Conservation (phyloP, 2,113 vertebrate species). For the Blennius ocellaris region DNA sequence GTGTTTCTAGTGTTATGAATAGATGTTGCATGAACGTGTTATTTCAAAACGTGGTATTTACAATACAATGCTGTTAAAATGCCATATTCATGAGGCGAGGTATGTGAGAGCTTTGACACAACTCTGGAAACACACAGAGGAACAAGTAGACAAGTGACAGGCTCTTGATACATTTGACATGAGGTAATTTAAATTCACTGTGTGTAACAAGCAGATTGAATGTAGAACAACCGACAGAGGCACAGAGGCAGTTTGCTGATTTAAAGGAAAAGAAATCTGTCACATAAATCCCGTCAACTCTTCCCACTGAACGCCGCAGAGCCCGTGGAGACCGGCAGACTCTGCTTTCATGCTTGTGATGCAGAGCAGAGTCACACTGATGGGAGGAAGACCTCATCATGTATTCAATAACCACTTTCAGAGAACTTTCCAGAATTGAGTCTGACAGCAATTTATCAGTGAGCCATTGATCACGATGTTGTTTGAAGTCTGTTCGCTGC, state of each 20-base stretch:
- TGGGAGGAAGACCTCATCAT: constrained; percentile 26
- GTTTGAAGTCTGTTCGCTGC: constrained; percentile 3
- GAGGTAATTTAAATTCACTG: constrained; percentile 5
- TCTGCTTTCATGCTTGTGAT: constrained; percentile 2
- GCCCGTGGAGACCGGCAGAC: constrained; percentile 14
- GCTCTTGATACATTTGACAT: constrained; percentile 5
- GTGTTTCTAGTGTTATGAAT: no score
- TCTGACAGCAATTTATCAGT: constrained; percentile 26
- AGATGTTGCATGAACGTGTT: no score
- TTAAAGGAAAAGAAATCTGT: constrained; percentile 12
- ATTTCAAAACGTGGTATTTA: no score
- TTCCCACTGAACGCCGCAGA: neutral
- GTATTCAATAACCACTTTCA: constrained; percentile 10
- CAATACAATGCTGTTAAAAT: no score
- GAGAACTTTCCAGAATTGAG: constrained; percentile 34
- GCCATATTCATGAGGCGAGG: no score
- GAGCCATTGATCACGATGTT: constrained; percentile 16
- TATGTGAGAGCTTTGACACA: no score
- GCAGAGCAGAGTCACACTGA: neutral
- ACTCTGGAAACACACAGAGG: neutral
- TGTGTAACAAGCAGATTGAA: constrained; percentile 12
- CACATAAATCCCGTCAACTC: constrained; percentile 18
- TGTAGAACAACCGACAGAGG: constrained; percentile 7
- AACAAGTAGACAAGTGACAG: neutral
- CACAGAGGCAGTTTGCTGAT: constrained; percentile 1